Evolutionary conservation across 2,113 vertebrate genomes (phyloP).

Genomic region (Zosterops pallidus): DNA sequence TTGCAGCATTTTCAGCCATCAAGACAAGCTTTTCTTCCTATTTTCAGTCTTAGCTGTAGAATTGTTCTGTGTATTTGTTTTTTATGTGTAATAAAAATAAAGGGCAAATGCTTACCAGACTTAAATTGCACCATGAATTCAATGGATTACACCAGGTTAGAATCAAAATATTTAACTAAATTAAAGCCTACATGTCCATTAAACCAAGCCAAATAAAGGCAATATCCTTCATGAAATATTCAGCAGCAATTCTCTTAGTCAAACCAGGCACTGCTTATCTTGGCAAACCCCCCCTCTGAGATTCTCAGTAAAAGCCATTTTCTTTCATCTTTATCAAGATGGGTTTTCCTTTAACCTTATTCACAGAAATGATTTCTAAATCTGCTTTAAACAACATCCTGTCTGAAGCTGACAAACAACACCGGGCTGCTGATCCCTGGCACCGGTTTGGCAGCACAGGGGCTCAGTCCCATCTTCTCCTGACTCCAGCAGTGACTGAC

Average conservation of each 20-base stretch:
- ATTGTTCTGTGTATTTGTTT: neutral
- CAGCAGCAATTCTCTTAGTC: neutral
- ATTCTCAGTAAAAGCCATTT: slow-evolving; percentile 30
- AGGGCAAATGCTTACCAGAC: neutral
- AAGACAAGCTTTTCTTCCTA: neutral
- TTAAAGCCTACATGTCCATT: neutral
- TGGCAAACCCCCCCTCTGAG: neutral
- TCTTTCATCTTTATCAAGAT: slow-evolving; percentile 36
- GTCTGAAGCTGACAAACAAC: neutral
- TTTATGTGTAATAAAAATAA: neutral
- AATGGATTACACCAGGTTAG: neutral
- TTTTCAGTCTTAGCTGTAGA: neutral
- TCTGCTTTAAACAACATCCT: neutral
- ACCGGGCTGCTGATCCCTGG: neutral
- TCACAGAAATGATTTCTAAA: slow-evolving; percentile 47
- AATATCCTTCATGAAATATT: neutral
- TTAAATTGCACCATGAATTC: neutral
- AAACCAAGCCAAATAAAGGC: neutral
- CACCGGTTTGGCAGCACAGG: neutral
- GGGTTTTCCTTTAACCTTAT: slow-evolving; percentile 36
- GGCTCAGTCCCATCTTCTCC: neutral
- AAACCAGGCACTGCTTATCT: slow-evolving; percentile 29
- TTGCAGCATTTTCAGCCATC: neutral
- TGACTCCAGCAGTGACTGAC: neutral
- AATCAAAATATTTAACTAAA: slow-evolving; percentile 14